Conservation (phyloP, 2,888 invertebrate species). For the Cerastoderma edule region DNA sequence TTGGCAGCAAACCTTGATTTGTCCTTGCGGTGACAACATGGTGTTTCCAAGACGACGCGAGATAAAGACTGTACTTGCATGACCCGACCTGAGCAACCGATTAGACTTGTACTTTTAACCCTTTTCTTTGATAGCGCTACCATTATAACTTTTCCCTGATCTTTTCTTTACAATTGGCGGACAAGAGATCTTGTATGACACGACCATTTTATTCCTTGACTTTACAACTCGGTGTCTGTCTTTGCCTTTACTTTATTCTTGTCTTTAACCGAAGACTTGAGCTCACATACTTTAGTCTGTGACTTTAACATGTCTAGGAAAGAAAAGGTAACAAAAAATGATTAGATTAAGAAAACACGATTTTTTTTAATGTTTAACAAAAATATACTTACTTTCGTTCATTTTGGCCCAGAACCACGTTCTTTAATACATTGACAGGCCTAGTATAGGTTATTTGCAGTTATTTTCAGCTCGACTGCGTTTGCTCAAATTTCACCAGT, state of each 20-base stretch:
- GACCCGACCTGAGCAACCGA: too few species aligned
- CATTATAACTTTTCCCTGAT: constrained; percentile 13
- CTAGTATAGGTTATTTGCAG: too few species aligned
- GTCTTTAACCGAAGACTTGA: constrained; percentile 31
- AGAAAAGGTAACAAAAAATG: constrained; percentile 21
- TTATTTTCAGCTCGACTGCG: too few species aligned
- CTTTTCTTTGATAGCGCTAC: too few species aligned
- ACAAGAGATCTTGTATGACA: constrained; percentile 8
- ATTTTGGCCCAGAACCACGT: too few species aligned
- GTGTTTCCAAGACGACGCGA: background rate
- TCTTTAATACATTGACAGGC: too few species aligned
- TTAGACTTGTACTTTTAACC: too few species aligned
- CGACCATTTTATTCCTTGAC: constrained; percentile 18
- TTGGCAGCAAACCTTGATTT: too few species aligned
- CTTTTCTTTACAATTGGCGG: constrained; percentile 1
- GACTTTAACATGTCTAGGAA: constrained; percentile 38
- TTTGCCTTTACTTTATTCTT: constrained; percentile 38
- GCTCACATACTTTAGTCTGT: constrained; percentile 26
- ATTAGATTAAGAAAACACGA: too few species aligned
- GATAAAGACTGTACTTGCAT: background rate
- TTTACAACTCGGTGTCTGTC: constrained; percentile 14
- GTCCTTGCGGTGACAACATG: background rate
- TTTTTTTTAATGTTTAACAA: too few species aligned
- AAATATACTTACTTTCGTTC: too few species aligned
- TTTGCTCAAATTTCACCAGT: too few species aligned